Base-by-base conservation (phyloP, 2,888 invertebrate genomes). In the Scaptodrosophila latifasciaeformis region DNA sequence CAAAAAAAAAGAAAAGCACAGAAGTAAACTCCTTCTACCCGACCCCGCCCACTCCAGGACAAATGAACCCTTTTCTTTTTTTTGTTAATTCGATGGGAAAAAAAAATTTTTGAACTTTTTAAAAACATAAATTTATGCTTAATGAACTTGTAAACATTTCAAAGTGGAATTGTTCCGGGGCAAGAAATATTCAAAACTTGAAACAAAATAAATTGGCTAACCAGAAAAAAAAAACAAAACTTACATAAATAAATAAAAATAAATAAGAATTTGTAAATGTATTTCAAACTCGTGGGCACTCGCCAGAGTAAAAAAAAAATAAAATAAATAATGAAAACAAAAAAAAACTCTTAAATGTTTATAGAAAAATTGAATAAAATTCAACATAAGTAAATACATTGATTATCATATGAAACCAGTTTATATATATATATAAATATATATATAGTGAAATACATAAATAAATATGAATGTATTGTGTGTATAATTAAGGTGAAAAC, bases 401-500 rank as follows among this genome's bases (percentile, higher is more conserved):
- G 7, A 24, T 24, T 24, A 24, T 24, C 7, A 24, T 24, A 7
- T 24, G 24, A 27, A 10, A 10, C 24, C n/a, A n/a, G n/a, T n/a
- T n/a, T n/a, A 34, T 30, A 49, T 3, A 37, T 15, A 29, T 27
- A 37, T 51, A 40, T 55, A 42, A 30, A 56, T 60, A 59, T 60
- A 3, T 37, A 27, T 35, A 15, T 15, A 13, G 17, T 6, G 7
- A 35, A 37, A 35, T 10, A 37, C 9, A 37, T 5, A 37, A 17
- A 37, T 17, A 10, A n/a, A 21, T 34, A 13, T 47, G 27, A 17
- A 12, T 57, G 13, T 6, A 35, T 10, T 31, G n/a, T 43, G 42
- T 54, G 49, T 62, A 56, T 62, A 52, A 62, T 50, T 62, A 70
- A 67, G 70, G 66, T 66, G 70, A 70, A 67, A 62, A 19, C 54